phyloP scores from a whole-genome alignment of 2,797 vertebrate species.

The Onychomys arenicola region DNA sequence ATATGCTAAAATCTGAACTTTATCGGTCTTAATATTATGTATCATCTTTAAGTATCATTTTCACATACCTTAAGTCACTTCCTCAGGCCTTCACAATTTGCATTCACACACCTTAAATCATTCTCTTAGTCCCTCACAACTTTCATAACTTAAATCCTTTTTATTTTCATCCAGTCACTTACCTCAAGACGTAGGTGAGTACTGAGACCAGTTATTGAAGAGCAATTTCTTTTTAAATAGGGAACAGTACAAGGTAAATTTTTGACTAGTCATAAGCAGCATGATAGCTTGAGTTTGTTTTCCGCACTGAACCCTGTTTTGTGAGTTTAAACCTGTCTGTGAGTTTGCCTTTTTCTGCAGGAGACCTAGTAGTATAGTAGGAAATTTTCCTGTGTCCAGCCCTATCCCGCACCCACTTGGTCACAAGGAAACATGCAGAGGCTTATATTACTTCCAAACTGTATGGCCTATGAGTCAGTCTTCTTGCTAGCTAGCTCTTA shows the following conservation, averaged over 20 bases:
- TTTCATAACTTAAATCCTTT: background rate
- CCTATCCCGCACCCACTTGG: too few relatives aligned
- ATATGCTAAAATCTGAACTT: background rate
- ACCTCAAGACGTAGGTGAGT: background rate
- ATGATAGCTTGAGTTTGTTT: background rate
- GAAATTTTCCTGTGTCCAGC: too few relatives aligned
- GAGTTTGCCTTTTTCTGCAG: background rate
- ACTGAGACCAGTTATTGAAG: background rate
- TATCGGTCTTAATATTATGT: background rate
- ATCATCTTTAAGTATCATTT: background rate
- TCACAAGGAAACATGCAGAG: too few relatives aligned
- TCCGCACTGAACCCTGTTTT: background rate
- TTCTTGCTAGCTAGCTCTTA: too few relatives aligned
- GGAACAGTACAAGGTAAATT: background rate
- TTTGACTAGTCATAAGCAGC: background rate
- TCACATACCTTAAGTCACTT: background rate
- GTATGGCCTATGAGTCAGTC: too few relatives aligned
- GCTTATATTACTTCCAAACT: too few relatives aligned
- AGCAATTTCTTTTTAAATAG: background rate
- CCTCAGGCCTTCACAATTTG: background rate
- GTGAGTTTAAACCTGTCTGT: background rate
- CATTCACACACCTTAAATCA: background rate
- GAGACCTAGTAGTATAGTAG: background rate
- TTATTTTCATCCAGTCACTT: background rate
- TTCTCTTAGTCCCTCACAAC: background rate